These are phyloP conservation scores for Leucophora obtusa DNA, from an alignment of 2,888 invertebrate genomes.

Conservation along the genomic window DNA sequence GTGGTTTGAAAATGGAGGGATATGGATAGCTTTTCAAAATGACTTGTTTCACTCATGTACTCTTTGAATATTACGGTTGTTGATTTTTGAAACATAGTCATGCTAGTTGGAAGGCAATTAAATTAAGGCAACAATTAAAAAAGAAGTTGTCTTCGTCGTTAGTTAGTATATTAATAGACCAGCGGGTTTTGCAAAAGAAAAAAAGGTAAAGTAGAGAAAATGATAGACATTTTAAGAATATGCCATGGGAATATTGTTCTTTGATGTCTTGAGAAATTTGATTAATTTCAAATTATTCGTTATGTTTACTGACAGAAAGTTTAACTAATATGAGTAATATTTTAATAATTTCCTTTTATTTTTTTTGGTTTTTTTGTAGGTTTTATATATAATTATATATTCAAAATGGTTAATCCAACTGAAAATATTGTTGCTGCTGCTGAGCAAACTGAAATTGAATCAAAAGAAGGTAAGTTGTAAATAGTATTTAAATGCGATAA, in stretches of 20 bases:
- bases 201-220: not conserved
- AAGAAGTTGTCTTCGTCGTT: slow-evolving; percentile 4
- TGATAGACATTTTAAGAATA: not conserved
- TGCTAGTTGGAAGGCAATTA: slow-evolving; percentile 43
- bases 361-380: slow-evolving; percentile 25
- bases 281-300: not conserved
- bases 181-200: not conserved
- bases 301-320: not conserved
- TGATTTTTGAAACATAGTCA: slow-evolving; percentile 10
- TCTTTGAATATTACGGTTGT: not conserved
- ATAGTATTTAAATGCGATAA: no score
- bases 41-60: slow-evolving; percentile 3
- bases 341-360: not conserved
- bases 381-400: slow-evolving; percentile 19
- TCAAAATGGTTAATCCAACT: slow-evolving; percentile 65
- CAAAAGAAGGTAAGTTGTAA: slow-evolving; percentile 64
- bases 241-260: not conserved
- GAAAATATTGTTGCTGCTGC: slow-evolving; percentile 49
- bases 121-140: slow-evolving; percentile 42
- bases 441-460: slow-evolving; percentile 53
- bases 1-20: slow-evolving; percentile 15
- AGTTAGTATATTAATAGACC: not conserved
- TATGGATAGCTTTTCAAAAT: slow-evolving; percentile 8
- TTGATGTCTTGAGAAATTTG: not conserved
- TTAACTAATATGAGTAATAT: not conserved